phyloP scores from a whole-genome alignment of 2,888 invertebrate species.

The Anodontia alba region DNA sequence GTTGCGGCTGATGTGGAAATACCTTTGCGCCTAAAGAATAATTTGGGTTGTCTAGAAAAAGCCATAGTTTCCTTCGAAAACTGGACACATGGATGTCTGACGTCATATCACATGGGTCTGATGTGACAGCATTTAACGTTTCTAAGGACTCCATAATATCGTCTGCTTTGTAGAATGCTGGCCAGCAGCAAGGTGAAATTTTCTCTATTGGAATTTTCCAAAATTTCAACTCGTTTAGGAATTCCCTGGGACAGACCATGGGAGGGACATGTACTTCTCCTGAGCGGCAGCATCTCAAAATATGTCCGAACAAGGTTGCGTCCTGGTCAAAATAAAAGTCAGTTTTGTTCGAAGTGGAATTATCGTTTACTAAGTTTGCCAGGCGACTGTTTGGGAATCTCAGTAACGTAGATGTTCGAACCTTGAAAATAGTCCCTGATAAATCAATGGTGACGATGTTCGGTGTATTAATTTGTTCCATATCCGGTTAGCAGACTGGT shows the following conservation, averaged over 20 bases:
- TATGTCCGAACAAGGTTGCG: not conserved
- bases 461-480: not conserved
- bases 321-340: not conserved
- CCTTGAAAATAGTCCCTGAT: conserved; percentile 1
- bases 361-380: not conserved
- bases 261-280: conserved; percentile 11
- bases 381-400: conserved; percentile 13
- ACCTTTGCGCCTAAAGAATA: conserved; percentile 5
- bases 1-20: too few species aligned
- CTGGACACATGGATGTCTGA: not conserved
- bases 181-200: conserved; percentile 11
- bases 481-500: too few species aligned
- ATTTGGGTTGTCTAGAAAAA: conserved; percentile 12
- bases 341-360: not conserved
- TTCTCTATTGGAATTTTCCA: not conserved
- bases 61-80: not conserved
- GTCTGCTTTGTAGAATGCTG: conserved; percentile 4
- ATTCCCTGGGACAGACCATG: not conserved
- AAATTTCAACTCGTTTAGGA: not conserved
- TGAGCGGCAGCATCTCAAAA: conserved; percentile 11
- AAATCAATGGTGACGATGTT: not conserved
- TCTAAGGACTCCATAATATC: not conserved
- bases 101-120: not conserved
- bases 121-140: not conserved
- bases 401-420: not conserved